phyloP scores from a whole-genome alignment of 1,140 invertebrate species.

The Drosophila kanapiae region DNA sequence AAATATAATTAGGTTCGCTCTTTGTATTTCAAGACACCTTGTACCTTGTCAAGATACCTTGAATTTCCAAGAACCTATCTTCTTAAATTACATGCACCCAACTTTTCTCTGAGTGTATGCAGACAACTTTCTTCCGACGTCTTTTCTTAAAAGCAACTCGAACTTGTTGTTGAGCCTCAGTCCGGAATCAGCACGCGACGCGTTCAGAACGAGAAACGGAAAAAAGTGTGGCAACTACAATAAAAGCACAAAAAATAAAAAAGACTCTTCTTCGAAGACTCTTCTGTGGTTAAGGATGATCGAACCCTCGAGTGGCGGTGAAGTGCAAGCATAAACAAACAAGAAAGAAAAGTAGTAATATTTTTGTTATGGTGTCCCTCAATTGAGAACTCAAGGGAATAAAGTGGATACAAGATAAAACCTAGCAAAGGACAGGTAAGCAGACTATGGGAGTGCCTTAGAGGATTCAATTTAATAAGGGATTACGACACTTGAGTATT shows the following conservation, averaged over 20 bases:
- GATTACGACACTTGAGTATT: not conserved
- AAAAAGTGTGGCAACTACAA: slow-evolving; percentile 1
- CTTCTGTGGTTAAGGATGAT: slow-evolving; percentile 61
- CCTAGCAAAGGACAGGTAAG: slow-evolving; percentile 41
- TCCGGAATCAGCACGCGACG: slow-evolving; percentile 70
- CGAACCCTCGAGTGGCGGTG: slow-evolving; percentile 59
- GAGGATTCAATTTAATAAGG: too few relatives aligned
- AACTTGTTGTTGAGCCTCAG: slow-evolving; percentile 47
- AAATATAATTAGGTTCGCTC: too few relatives aligned
- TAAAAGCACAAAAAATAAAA: slow-evolving; percentile 14
- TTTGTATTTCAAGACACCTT: too few relatives aligned
- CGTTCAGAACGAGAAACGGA: slow-evolving; percentile 67
- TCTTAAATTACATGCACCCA: not conserved
- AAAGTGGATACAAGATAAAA: slow-evolving; percentile 58
- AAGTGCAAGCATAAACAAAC: slow-evolving; percentile 55
- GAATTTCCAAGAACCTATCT: not conserved
- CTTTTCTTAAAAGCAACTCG: slow-evolving; percentile 76
- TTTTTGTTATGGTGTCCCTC: slow-evolving; percentile 50
- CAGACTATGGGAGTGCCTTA: not conserved
- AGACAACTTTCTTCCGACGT: slow-evolving; percentile 72
- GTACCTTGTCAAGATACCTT: too few relatives aligned
- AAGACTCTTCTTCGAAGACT: slow-evolving; percentile 28
- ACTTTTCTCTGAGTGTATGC: slow-evolving; percentile 29
- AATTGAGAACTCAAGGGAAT: slow-evolving; percentile 36
- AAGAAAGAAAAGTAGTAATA: slow-evolving; percentile 31